Conservation (phyloP, 2,888 invertebrate genomes). For the Lithophane ornitopus region DNA sequence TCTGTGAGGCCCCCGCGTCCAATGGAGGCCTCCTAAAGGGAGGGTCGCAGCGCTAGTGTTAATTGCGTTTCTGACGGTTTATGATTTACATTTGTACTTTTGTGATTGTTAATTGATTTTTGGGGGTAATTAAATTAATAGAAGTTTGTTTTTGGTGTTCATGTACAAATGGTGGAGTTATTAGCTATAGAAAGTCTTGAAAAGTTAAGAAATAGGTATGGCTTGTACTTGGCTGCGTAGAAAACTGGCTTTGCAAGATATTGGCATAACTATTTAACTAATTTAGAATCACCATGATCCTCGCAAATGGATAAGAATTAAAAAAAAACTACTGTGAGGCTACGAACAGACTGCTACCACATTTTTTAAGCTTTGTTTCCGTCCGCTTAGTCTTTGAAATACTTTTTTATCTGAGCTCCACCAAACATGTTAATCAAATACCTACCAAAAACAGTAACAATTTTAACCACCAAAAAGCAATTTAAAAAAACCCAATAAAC, state of each 20-base stretch:
- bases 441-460: not conserved
- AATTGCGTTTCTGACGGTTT: slow-evolving; percentile 87
- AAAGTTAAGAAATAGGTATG: not conserved
- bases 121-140: slow-evolving; percentile 63
- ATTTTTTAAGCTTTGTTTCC: not conserved
- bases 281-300: not conserved
- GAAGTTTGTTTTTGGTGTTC: slow-evolving; percentile 47
- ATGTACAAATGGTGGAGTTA: not conserved
- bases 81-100: slow-evolving; percentile 77
- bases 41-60: slow-evolving; percentile 77
- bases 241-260: not conserved
- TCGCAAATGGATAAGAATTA: not conserved
- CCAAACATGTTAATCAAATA: not conserved
- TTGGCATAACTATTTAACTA: no score
- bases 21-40: slow-evolving; percentile 71
- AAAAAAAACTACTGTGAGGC: not conserved
- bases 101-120: slow-evolving; percentile 71
- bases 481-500: slow-evolving; percentile 56
- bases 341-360: not conserved
- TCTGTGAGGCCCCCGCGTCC: slow-evolving; percentile 74
- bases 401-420: not conserved
- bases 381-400: not conserved
- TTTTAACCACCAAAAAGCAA: slow-evolving; percentile 11
- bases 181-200: no score
- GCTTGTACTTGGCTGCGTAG: not conserved